Evolutionary conservation across 2,113 vertebrate genomes (phyloP).

Genomic region (Poicephalus meyeri): DNA sequence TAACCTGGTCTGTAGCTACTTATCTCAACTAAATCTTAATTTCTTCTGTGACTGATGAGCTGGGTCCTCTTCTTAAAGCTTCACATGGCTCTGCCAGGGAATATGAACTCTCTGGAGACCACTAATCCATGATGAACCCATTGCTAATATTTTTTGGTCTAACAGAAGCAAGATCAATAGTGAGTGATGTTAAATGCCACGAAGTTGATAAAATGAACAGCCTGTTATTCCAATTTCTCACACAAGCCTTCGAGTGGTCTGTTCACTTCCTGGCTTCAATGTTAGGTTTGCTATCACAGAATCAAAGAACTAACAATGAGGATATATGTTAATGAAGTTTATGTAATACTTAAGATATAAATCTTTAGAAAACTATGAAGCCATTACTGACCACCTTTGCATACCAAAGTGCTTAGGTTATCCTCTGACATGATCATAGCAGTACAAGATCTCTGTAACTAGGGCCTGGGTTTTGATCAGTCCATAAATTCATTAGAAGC

Average conservation of each 20-base stretch:
- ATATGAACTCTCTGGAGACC: neutral
- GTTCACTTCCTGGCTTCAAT: neutral
- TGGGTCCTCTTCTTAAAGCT: neutral
- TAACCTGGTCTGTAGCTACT: neutral
- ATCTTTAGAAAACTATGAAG: neutral
- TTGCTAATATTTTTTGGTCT: neutral
- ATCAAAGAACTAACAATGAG: constrained; percentile 13
- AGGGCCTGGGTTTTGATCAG: constrained; percentile 29
- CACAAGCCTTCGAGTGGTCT: neutral
- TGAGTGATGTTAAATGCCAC: neutral
- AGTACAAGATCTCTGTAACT: constrained; percentile 7
- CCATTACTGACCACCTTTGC: neutral
- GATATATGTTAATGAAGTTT: neutral
- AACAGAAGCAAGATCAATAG: neutral
- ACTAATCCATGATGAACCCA: neutral
- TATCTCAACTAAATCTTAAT: neutral
- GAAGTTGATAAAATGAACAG: neutral
- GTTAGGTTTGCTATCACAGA: neutral
- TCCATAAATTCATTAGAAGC: neutral
- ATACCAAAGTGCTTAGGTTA: neutral
- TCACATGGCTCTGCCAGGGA: neutral
- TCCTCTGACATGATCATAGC: neutral
- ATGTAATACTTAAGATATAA: neutral
- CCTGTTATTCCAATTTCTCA: neutral
- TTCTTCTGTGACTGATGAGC: neutral